Evolutionary conservation across 1,140 invertebrate genomes (phyloP), one percentile per base, ranked within the genome.

Genomic region (Drosophila murphyi): DNA sequence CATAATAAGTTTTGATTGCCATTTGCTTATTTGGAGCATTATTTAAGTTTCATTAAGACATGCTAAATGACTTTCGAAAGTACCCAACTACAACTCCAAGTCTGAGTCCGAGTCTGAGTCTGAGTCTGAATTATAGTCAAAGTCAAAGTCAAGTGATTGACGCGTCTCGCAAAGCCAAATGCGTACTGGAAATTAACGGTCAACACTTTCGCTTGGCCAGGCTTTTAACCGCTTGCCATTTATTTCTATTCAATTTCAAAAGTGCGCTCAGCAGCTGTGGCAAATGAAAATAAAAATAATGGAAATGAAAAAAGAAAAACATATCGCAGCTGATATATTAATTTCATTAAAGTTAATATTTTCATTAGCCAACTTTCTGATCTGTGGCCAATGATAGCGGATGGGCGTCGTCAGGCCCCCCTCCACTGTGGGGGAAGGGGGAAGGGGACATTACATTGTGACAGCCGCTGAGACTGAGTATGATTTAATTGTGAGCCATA

Each of bases 261-360:
- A 8, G 4, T 41, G 37, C 31, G 43, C 37, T 41, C 39, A 63
- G 61, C 64, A 47, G 62, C 63, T 59, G 56, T n/a, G 37, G 37
- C 47, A 63, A 68, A 20, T 20, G 20, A 20, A 20, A 20, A 20
- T 20, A 20, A 20, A 52, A 20, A 72, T 59, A 55, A 20, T n/a
- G 39, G 31, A 47, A 45, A 34, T 28, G 31, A 59, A 39, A 47
- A 57, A 76, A 71, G 37, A 43, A 50, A 34, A n/a, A 45, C 56
- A 29, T 51, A 52, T 65, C 54, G 47, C 64, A 62, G 68, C 64
- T 70, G 34, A 82, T 82, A 88, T 88, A 88, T 88, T 80, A 82
- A 88, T 85, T 89, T 88, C 85, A 89, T 85, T 88, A 87, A 64
- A 78, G 63, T 83, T 88, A 85, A 89, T 88, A 88, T 89, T 88